These are phyloP conservation scores for Hyaena hyaena DNA, from an alignment of 2,113 vertebrate species.

Conservation along the genomic window DNA sequence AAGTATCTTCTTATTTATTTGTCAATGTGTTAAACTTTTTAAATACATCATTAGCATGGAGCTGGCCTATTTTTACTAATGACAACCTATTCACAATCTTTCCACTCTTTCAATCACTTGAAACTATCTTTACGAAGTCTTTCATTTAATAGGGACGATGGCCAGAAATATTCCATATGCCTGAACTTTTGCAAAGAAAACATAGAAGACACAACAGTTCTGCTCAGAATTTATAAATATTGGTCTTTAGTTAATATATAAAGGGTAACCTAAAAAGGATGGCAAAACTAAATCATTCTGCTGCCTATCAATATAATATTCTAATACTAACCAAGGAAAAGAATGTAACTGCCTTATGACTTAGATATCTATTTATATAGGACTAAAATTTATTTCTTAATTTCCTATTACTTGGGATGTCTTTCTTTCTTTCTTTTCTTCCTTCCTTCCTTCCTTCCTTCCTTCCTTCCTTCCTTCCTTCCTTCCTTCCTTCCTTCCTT, in stretches of 20 bases:
- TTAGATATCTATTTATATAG: not conserved
- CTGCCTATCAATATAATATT: not conserved
- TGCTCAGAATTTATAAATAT: not conserved
- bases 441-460: too few species aligned
- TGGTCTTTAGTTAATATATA: not conserved
- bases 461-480: not conserved
- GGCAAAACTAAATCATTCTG: not conserved
- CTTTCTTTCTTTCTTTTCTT: too few species aligned
- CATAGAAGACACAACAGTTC: not conserved
- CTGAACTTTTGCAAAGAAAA: slow-evolving; percentile 10
- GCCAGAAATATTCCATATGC: not conserved
- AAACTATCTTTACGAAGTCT: not conserved
- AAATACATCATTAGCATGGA: not conserved
- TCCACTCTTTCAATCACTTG: not conserved
- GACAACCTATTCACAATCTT: not conserved
- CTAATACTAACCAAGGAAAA: slow-evolving; percentile 11
- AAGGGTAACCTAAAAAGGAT: not conserved
- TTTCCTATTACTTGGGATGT: not conserved
- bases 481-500: too few species aligned
- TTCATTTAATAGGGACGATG: not conserved
- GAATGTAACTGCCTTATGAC: not conserved
- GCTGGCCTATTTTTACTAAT: not conserved
- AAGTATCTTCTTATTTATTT: not conserved
- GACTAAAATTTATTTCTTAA: not conserved
- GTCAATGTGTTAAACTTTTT: not conserved